Evolutionary conservation across 1,140 invertebrate genomes (phyloP).

Genomic region (Cyclargus thomasi): DNA sequence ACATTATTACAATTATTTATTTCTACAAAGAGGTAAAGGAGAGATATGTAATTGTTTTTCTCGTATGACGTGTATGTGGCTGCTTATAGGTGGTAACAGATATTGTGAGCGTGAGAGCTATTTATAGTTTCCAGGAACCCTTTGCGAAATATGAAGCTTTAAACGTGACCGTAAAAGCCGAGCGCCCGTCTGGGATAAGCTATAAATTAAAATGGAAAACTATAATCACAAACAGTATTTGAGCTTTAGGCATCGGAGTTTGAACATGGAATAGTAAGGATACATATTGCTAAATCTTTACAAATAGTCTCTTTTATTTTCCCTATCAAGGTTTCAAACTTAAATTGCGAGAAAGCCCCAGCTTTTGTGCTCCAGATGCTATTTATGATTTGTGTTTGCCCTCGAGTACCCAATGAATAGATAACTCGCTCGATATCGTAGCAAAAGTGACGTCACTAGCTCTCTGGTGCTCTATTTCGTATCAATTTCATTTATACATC

Average conservation of each 20-base stretch:
- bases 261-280: background rate
- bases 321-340: background rate
- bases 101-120: background rate
- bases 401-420: background rate
- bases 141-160: slow-evolving; percentile 3
- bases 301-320: background rate
- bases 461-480: slow-evolving; percentile 15
- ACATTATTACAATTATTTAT: too few species aligned
- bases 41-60: background rate
- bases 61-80: background rate
- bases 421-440: slow-evolving; percentile 13
- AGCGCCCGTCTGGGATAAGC: background rate
- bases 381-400: background rate
- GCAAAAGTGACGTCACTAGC: slow-evolving; percentile 18
- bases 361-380: background rate
- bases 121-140: background rate
- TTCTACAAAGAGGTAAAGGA: background rate
- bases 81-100: background rate
- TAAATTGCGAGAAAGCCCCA: background rate
- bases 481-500: slow-evolving; percentile 7
- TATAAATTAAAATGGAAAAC: slow-evolving; percentile 4
- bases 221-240: background rate
- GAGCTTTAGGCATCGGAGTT: background rate
- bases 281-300: background rate
- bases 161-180: slow-evolving; percentile 2